Percentiles rank a stretch among this genome's conserved stretches.
Evolutionary conservation across 2,888 invertebrate genomes (phyloP).

Genomic region (Mantis religiosa): DNA sequence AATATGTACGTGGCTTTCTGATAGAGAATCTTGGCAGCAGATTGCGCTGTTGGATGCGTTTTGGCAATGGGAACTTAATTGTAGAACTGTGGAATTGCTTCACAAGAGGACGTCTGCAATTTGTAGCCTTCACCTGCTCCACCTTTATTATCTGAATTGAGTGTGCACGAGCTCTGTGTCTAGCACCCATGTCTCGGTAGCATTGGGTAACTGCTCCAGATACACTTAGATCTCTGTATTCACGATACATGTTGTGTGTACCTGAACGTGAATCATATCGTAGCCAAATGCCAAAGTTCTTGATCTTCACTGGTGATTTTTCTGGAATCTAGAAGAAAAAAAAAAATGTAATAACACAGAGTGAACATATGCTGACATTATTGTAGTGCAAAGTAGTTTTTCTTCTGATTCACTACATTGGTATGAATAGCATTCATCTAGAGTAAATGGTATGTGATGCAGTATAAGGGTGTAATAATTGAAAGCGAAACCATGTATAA

Average conservation of each 20-base stretch:
- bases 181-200: slow-evolving; percentile 97
- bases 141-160: slow-evolving; percentile 97
- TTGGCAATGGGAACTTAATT: slow-evolving; percentile 95
- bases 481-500: too few relatives aligned
- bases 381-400: too few relatives aligned
- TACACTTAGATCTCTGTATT: slow-evolving; percentile 94
- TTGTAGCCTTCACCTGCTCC: slow-evolving; percentile 81
- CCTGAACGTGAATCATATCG: slow-evolving; percentile 98
- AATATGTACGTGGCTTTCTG: slow-evolving; percentile 76
- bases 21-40: slow-evolving; percentile 79
- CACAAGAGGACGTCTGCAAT: slow-evolving; percentile 89
- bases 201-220: slow-evolving; percentile 97
- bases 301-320: slow-evolving; percentile 88
- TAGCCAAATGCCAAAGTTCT: slow-evolving; percentile 99
- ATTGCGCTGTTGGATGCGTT: slow-evolving; percentile 80
- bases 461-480: too few relatives aligned
- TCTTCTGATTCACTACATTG: too few relatives aligned
- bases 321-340: slow-evolving; percentile 68
- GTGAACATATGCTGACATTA: too few relatives aligned
- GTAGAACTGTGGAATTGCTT: slow-evolving; percentile 98
- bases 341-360: background rate
- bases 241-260: slow-evolving; percentile 99
- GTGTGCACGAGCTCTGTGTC: slow-evolving; percentile 96
- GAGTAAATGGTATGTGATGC: too few relatives aligned
- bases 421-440: too few relatives aligned